These are phyloP conservation scores for Callyntrura sp. DNA, from an alignment of 2,888 invertebrate species.

Conservation along the genomic window DNA sequence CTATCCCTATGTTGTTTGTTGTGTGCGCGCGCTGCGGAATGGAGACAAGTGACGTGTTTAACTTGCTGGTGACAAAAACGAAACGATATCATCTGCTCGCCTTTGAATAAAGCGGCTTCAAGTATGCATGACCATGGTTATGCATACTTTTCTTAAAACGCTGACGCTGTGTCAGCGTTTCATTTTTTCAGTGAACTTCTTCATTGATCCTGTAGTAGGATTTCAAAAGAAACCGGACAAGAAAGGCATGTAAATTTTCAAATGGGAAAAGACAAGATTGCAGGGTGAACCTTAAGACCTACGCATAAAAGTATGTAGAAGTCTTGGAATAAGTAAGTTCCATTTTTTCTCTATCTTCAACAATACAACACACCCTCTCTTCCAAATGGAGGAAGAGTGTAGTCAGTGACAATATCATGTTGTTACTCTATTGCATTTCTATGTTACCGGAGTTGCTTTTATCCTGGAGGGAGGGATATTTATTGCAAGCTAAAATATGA, in stretches of 20 bases:
- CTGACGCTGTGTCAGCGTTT: neutral
- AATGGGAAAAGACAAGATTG: slow-evolving; percentile 21
- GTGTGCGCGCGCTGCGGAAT: neutral
- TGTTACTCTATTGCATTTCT: neutral
- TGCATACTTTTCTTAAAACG: neutral
- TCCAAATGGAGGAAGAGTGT: no score
- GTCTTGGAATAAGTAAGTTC: neutral
- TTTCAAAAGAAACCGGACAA: neutral
- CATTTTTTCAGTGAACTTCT: no score
- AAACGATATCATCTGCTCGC: neutral
- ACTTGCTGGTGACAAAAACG: neutral
- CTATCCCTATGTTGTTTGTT: neutral
- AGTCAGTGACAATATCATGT: neutral
- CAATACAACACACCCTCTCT: no score
- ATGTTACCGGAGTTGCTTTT: no score
- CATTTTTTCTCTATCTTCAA: neutral
- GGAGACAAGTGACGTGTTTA: neutral
- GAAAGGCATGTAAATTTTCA: neutral
- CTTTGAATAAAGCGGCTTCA: neutral
- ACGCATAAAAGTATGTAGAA: neutral
- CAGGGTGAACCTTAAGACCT: neutral
- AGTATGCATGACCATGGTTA: slow-evolving; percentile 19
- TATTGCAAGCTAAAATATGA: no score
- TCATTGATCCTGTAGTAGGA: neutral
- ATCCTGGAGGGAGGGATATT: no score